A percentile compares a stretch with the other conserved stretches of the same genome.
Conservation (phyloP, 2,888 invertebrate species). For the Mimumesa dahlbomi region DNA sequence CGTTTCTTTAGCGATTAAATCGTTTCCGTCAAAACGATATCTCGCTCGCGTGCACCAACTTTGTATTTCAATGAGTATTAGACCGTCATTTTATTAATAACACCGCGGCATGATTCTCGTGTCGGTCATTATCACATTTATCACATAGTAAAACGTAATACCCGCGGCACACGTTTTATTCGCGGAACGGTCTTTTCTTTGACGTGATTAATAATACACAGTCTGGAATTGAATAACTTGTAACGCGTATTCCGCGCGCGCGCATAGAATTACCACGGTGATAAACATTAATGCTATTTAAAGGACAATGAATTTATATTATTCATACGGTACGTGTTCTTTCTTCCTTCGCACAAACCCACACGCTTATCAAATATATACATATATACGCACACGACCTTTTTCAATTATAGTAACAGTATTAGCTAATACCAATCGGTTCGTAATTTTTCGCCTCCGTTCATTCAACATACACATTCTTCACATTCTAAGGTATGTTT, state of each 20-base stretch:
- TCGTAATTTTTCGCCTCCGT: slow-evolving; percentile 2
- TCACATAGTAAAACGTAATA: no score
- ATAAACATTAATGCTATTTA: slow-evolving; percentile 33
- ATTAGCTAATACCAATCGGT: background rate
- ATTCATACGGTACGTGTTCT: slow-evolving; percentile 5
- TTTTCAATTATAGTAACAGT: background rate
- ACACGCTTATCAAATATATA: background rate
- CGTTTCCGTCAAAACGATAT: background rate
- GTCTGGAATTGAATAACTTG: slow-evolving; percentile 48
- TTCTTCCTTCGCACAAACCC: background rate
- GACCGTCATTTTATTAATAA: slow-evolving; percentile 44
- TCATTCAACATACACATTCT: slow-evolving; percentile 10
- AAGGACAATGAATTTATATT: slow-evolving; percentile 24
- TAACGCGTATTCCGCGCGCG: slow-evolving; percentile 5
- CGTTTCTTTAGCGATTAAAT: background rate
- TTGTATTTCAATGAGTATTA: slow-evolving; percentile 25
- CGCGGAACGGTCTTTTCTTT: slow-evolving; percentile 43
- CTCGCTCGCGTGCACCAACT: slow-evolving; percentile 14
- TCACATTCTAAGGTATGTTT: slow-evolving; percentile 13
- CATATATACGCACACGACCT: background rate
- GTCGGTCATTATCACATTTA: slow-evolving; percentile 8
- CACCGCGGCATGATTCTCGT: slow-evolving; percentile 15
- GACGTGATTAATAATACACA: slow-evolving; percentile 53
- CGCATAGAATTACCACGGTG: slow-evolving; percentile 6
- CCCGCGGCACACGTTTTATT: no score